Evolutionary conservation across 2,888 invertebrate species (phyloP).

Genomic region (Bruchidius siliquastri): DNA sequence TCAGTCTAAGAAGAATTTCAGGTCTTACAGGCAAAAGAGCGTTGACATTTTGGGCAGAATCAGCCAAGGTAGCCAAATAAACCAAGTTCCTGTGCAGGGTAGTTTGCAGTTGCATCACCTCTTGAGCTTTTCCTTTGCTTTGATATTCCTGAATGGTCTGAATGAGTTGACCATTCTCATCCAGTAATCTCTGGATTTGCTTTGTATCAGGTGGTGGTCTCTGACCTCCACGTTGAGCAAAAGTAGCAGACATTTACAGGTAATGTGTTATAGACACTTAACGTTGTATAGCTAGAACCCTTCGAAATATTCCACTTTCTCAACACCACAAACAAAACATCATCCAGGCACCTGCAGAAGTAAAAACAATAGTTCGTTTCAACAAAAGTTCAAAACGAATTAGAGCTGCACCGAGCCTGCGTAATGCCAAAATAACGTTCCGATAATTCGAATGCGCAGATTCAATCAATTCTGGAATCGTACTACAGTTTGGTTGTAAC

Average conservation of each 20-base stretch:
- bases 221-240: conserved; percentile 68
- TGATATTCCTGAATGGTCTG: conserved; percentile 97
- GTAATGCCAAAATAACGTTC: too few relatives aligned
- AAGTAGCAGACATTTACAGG: conserved; percentile 64
- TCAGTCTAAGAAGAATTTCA: too few relatives aligned
- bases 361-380: too few relatives aligned
- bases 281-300: too few relatives aligned
- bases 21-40: conserved; percentile 78
- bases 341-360: too few relatives aligned
- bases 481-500: too few relatives aligned
- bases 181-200: conserved; percentile 92
- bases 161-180: conserved; percentile 95
- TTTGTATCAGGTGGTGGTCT: conserved; percentile 74
- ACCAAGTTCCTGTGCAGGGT: conserved; percentile 92
- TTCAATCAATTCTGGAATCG: too few relatives aligned
- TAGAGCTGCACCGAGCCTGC: too few relatives aligned
- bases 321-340: too few relatives aligned
- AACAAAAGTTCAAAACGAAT: too few relatives aligned
- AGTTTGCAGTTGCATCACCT: conserved; percentile 92
- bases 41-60: conserved; percentile 90
- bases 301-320: too few relatives aligned
- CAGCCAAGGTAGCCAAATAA: conserved; percentile 94
- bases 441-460: too few relatives aligned
- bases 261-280: background rate
- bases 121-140: conserved; percentile 88